phyloP scores from a whole-genome alignment of 2,888 invertebrate species.

The Leptinotarsa haldemani region DNA sequence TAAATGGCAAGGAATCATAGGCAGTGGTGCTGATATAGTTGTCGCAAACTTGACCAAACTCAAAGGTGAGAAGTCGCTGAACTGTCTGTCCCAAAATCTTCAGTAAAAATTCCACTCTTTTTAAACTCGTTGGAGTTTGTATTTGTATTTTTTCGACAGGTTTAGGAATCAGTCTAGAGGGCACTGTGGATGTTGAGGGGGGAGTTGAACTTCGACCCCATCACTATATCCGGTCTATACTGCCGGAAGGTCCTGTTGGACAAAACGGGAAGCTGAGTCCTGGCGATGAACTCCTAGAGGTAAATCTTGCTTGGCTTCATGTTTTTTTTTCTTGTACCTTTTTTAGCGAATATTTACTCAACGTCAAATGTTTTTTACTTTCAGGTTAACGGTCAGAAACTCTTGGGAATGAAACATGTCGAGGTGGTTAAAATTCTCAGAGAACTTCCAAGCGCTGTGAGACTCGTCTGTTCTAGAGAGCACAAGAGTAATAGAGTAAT shows the following conservation, averaged over 20 bases:
- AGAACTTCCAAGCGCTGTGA: conserved; percentile 89
- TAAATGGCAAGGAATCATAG: conserved; percentile 85
- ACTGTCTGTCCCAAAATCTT: too few relatives aligned
- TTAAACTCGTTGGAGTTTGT: not conserved
- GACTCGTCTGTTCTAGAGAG: conserved; percentile 89
- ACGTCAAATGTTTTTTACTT: not conserved
- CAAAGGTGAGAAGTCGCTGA: conserved; percentile 70
- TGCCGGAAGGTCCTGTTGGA: conserved; percentile 97
- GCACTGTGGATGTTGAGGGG: conserved; percentile 96
- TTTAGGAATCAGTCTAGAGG: conserved; percentile 96
- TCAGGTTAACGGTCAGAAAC: conserved; percentile 91
- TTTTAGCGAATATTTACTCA: not conserved
- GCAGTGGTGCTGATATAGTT: conserved; percentile 84
- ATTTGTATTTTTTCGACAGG: conserved; percentile 38
- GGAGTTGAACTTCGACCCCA: conserved; percentile 98
- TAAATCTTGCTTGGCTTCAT: conserved; percentile 57
- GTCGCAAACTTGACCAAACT: conserved; percentile 94
- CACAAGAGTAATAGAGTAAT: conserved; percentile 74
- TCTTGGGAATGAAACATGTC: conserved; percentile 93
- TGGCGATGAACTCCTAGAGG: conserved; percentile 97
- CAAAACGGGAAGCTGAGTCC: conserved; percentile 89
- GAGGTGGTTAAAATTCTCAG: conserved; percentile 96
- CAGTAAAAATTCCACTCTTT: too few relatives aligned
- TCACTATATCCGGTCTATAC: conserved; percentile 96
- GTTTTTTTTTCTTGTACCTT: too few relatives aligned